phyloP scores from a whole-genome alignment of 2,797 vertebrate species.

The Salmo trutta region DNA sequence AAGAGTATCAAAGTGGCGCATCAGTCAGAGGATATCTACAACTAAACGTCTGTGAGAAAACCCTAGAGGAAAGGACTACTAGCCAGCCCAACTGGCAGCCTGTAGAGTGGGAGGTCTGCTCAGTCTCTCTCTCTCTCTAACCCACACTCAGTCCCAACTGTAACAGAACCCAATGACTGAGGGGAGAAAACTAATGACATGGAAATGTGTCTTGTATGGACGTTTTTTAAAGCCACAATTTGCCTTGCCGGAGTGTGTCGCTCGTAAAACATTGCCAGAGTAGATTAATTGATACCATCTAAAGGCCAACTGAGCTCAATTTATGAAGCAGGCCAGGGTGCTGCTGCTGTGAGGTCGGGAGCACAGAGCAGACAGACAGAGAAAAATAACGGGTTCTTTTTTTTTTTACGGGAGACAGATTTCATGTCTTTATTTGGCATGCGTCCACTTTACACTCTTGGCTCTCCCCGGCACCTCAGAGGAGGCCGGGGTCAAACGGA shows the following conservation, averaged over 20 bases:
- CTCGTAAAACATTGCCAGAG: conserved; percentile 40
- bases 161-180: conserved; percentile 8
- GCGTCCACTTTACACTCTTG: conserved; percentile 51
- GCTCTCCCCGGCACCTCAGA: conserved; percentile 51
- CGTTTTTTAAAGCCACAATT: conserved; percentile 58
- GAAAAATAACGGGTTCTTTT: not conserved
- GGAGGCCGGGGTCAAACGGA: conserved; percentile 62
- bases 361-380: conserved; percentile 5
- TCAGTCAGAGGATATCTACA: conserved; percentile 58
- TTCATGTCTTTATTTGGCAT: conserved; percentile 60
- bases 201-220: conserved; percentile 37
- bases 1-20: conserved; percentile 62
- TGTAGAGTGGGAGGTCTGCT: not conserved
- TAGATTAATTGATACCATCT: conserved; percentile 54
- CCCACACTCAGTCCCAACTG: too few relatives aligned
- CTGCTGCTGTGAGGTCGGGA: conserved; percentile 17
- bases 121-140: not conserved
- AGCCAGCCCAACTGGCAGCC: conserved; percentile 16
- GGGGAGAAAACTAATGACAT: conserved; percentile 43
- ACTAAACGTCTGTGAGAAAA: conserved; percentile 36
- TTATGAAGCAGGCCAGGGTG: conserved; percentile 19
- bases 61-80: conserved; percentile 5
- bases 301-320: conserved; percentile 53
- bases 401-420: conserved; percentile 31
- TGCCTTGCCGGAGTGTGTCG: conserved; percentile 41